These are phyloP conservation scores for Tetropium fuscum DNA, from an alignment of 2,888 invertebrate genomes.

Conservation along the genomic window DNA sequence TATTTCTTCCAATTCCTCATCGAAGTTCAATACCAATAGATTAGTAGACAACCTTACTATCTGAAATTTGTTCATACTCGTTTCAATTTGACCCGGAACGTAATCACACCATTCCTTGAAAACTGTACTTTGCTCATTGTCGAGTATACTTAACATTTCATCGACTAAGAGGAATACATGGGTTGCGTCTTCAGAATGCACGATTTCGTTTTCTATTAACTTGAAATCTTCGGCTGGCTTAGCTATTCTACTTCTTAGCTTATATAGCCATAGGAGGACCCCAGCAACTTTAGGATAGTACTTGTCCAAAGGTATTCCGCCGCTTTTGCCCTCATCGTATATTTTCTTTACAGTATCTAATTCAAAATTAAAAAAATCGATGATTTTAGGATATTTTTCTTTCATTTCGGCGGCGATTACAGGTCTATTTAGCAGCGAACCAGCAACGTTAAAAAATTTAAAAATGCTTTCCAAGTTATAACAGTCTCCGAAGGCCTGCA, in stretches of 20 bases:
- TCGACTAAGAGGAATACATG: slow-evolving; percentile 73
- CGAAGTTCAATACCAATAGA: slow-evolving; percentile 74
- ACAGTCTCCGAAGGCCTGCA: slow-evolving; percentile 86
- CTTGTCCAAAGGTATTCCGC: slow-evolving; percentile 70
- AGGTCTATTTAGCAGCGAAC: slow-evolving; percentile 80
- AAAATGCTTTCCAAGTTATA: slow-evolving; percentile 73
- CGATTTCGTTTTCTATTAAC: slow-evolving; percentile 74
- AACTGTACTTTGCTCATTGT: slow-evolving; percentile 72
- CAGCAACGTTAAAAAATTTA: slow-evolving; percentile 69
- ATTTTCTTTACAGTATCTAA: slow-evolving; percentile 75
- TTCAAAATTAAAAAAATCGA: slow-evolving; percentile 75
- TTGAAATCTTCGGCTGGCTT: slow-evolving; percentile 73
- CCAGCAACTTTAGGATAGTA: slow-evolving; percentile 85
- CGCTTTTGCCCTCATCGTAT: slow-evolving; percentile 70
- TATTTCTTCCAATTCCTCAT: slow-evolving; percentile 75
- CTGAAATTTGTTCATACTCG: slow-evolving; percentile 73
- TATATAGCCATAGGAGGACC: slow-evolving; percentile 75
- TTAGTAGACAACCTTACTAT: slow-evolving; percentile 69
- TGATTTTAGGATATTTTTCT: slow-evolving; percentile 74
- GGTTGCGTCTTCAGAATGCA: slow-evolving; percentile 70
- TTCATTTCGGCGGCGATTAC: slow-evolving; percentile 79
- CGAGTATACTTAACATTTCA: slow-evolving; percentile 76
- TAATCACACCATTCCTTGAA: slow-evolving; percentile 77
- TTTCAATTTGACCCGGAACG: slow-evolving; percentile 75
- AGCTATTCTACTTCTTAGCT: slow-evolving; percentile 72